Conservation (phyloP, 2,797 vertebrate species). For the Aldrovandia affinis region DNA sequence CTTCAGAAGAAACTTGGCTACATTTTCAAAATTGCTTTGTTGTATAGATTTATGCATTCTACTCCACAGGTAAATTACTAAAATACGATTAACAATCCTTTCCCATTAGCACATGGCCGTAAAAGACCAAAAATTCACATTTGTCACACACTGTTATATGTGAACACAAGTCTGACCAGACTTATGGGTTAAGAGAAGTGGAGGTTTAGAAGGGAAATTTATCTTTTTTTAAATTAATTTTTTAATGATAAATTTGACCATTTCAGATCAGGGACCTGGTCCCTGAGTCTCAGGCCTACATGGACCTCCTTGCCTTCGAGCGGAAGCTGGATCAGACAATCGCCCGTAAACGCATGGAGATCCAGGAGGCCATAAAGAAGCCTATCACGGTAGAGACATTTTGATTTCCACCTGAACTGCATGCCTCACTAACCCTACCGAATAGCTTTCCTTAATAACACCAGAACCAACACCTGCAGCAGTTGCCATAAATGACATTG, state of each 20-base stretch:
- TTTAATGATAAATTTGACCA: background rate
- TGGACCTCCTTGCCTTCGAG: slow-evolving; percentile 98
- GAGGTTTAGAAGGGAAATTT: background rate
- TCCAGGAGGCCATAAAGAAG: slow-evolving; percentile 98
- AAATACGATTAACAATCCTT: background rate
- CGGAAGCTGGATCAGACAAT: slow-evolving; percentile 99
- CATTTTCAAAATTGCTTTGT: background rate
- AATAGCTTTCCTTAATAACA: background rate
- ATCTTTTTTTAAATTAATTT: background rate
- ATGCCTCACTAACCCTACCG: background rate
- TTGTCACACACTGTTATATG: no score
- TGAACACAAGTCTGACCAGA: no score
- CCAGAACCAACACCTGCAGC: background rate
- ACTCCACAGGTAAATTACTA: background rate
- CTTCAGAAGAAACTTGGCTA: no score
- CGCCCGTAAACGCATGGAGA: slow-evolving; percentile 97
- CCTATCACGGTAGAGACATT: slow-evolving; percentile 83
- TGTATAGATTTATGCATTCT: background rate
- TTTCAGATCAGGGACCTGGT: slow-evolving; percentile 93
- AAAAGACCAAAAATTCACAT: background rate
- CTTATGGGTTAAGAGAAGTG: background rate
- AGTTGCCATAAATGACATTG: no score
- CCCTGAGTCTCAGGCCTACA: slow-evolving; percentile 98
- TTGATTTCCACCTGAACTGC: background rate
- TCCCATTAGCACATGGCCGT: background rate